These are phyloP conservation scores for Tiliacea aurago DNA, from an alignment of 2,888 invertebrate species.

Conservation along the genomic window DNA sequence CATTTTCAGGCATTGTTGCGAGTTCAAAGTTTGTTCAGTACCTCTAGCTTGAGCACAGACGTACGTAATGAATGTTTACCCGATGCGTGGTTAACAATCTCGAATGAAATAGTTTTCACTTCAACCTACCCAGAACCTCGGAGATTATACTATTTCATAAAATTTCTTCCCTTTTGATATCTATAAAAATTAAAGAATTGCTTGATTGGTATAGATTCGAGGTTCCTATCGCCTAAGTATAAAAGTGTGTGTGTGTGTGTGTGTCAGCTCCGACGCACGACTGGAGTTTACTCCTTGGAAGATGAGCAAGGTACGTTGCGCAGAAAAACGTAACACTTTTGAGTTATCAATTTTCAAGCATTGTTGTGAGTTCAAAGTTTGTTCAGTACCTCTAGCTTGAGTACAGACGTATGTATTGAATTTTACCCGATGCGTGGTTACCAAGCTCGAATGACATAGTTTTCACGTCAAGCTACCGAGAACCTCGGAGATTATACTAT, in stretches of 20 bases:
- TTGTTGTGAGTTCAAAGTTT: constrained; percentile 11
- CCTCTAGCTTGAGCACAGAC: neutral
- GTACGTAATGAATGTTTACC: constrained; percentile 5
- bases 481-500: neutral
- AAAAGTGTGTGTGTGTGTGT: too few species aligned
- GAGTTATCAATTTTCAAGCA: constrained; percentile 17
- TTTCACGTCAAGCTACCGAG: neutral
- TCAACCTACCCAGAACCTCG: neutral
- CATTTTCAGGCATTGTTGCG: constrained; percentile 21
- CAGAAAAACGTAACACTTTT: too few species aligned
- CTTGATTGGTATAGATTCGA: too few species aligned
- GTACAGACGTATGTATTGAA: neutral
- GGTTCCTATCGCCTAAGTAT: too few species aligned
- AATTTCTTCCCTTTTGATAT: neutral
- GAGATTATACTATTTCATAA: neutral
- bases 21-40: constrained; percentile 12
- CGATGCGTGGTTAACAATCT: constrained; percentile 4
- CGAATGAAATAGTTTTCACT: constrained; percentile 5
- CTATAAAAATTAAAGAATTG: neutral
- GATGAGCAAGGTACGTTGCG: too few species aligned
- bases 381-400: neutral
- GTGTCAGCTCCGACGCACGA: too few species aligned
- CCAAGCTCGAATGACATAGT: constrained; percentile 8
- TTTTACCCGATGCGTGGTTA: constrained; percentile 8
- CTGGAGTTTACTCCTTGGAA: too few species aligned